Evolutionary conservation across 2,113 vertebrate genomes (phyloP).

Genomic region (Strigops habroptila): DNA sequence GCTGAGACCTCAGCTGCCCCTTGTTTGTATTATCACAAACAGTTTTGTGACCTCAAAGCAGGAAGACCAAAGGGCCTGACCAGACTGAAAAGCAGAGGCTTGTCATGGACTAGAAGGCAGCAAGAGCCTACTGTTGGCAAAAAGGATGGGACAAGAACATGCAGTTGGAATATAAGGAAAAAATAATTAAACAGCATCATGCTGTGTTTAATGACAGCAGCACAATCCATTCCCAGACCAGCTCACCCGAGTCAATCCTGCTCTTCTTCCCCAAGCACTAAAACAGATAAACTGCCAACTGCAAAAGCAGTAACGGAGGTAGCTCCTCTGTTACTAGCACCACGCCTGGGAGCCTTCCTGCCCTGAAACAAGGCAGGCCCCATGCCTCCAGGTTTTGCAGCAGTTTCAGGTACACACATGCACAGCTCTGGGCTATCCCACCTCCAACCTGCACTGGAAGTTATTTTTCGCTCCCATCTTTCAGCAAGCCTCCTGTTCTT

Average conservation of each 20-base stretch:
- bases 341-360: accelerated
- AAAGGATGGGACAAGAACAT: neutral
- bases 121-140: neutral
- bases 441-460: neutral
- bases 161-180: neutral
- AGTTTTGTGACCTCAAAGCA: neutral
- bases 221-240: neutral
- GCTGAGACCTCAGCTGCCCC: neutral
- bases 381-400: neutral
- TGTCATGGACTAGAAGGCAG: neutral
- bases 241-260: neutral
- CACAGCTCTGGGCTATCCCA: neutral
- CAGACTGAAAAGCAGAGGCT: neutral
- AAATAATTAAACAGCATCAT: neutral
- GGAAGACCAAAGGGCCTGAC: neutral
- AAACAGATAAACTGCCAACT: neutral
- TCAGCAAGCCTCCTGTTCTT: neutral
- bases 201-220: neutral
- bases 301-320: neutral
- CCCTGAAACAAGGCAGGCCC: neutral
- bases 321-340: too few species aligned
- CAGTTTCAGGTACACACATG: neutral
- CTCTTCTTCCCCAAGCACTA: neutral
- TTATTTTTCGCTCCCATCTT: neutral
- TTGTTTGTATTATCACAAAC: neutral